Conservation (phyloP, 2,113 vertebrate species). For the Illadopsis cleaveri region DNA sequence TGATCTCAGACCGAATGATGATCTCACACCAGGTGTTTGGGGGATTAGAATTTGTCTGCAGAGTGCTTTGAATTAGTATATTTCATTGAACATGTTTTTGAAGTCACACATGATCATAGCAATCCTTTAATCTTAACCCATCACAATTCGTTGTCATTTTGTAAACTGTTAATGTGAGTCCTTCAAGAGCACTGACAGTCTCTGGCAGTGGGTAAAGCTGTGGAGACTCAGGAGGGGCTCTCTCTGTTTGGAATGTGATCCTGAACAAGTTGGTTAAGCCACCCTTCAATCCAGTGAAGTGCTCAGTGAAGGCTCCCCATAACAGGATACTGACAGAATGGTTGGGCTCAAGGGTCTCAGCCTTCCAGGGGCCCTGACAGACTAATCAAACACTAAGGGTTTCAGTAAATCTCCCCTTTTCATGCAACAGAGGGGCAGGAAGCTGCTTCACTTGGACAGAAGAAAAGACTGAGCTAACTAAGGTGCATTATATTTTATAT, state of each 20-base stretch:
- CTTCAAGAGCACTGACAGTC: too few species aligned
- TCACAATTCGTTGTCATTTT: neutral
- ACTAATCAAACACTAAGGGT: neutral
- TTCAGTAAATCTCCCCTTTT: neutral
- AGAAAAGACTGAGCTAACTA: neutral
- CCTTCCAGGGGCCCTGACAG: neutral
- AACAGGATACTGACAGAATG: rapidly evolving
- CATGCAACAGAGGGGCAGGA: neutral
- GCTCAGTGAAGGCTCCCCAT: too few species aligned
- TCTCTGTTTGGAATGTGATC: neutral
- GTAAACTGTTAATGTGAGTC: neutral
- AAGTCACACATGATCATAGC: neutral
- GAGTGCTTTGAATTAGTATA: neutral
- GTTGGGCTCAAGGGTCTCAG: neutral
- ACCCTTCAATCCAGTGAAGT: neutral
- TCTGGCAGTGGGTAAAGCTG: neutral
- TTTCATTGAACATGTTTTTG: neutral
- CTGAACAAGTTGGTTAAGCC: rapidly evolving
- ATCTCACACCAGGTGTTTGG: rapidly evolving
- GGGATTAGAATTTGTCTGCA: neutral
- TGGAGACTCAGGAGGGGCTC: too few species aligned
- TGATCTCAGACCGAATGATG: neutral
- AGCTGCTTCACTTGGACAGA: neutral
- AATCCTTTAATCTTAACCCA: neutral
- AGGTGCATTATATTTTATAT: neutral